A percentile compares a stretch with the other conserved stretches of the same genome.
These are phyloP conservation scores for Andricus curvator DNA, from an alignment of 2,888 invertebrate species.

Conservation along the genomic window DNA sequence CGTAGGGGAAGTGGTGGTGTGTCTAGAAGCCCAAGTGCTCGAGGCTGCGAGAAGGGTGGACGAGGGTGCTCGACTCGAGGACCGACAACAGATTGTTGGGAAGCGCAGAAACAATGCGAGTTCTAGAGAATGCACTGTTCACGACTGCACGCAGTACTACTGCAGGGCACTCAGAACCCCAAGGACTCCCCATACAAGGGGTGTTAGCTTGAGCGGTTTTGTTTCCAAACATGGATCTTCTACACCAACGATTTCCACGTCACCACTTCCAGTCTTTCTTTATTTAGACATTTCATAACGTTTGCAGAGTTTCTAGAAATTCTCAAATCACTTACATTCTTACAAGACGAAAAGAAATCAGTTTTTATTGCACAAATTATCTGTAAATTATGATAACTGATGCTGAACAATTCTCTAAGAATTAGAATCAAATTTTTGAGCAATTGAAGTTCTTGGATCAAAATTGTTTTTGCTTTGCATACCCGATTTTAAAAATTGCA, in stretches of 20 bases:
- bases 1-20: conserved; percentile 62
- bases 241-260: not conserved
- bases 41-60: conserved; percentile 65
- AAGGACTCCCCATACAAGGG: conserved; percentile 45
- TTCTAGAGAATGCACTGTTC: conserved; percentile 57
- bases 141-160: conserved; percentile 51
- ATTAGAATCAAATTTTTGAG: not conserved
- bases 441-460: not conserved
- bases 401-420: not conserved
- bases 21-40: conserved; percentile 70
- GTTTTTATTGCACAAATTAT: not conserved
- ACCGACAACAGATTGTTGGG: conserved; percentile 74
- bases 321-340: not conserved
- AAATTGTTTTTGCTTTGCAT: not conserved
- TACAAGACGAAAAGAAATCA: no score
- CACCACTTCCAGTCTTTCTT: not conserved
- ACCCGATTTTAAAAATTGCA: conserved; percentile 10
- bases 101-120: conserved; percentile 72
- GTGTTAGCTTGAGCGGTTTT: conserved; percentile 47
- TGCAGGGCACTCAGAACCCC: conserved; percentile 54
- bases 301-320: not conserved
- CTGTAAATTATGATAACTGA: not conserved
- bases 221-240: conserved; percentile 53
- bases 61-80: conserved; percentile 74
- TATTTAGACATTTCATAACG: not conserved